Percentiles rank a stretch among this genome's conserved stretches.
Conservation (phyloP, 2,888 invertebrate species). For the Sclerodermus sp. region DNA sequence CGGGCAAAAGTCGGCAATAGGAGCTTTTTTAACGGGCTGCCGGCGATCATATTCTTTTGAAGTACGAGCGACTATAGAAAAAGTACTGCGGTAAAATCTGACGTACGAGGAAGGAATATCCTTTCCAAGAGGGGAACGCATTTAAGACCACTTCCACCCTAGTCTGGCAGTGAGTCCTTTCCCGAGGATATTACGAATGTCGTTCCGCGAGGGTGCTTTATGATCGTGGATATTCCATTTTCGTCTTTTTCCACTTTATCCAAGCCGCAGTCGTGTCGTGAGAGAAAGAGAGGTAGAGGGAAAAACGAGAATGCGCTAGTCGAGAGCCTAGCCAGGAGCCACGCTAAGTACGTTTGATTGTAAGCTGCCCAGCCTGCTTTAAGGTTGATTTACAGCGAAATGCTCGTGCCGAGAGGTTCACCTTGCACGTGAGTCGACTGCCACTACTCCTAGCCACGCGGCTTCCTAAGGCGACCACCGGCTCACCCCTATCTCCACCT, state of each 20-base stretch:
- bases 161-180: slow-evolving; percentile 9
- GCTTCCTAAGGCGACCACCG: no score
- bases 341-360: slow-evolving; percentile 55
- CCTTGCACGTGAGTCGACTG: slow-evolving; percentile 48
- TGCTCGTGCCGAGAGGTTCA: slow-evolving; percentile 23
- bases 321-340: slow-evolving; percentile 6
- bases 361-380: slow-evolving; percentile 49
- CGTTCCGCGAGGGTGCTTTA: slow-evolving; percentile 20
- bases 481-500: no score
- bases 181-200: slow-evolving; percentile 18
- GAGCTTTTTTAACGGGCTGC: neutral
- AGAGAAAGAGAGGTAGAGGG: slow-evolving; percentile 2
- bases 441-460: slow-evolving; percentile 14
- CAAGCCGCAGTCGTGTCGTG: slow-evolving; percentile 15
- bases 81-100: slow-evolving; percentile 8
- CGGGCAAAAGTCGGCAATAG: no score
- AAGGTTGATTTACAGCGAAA: slow-evolving; percentile 52
- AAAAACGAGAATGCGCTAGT: slow-evolving; percentile 3
- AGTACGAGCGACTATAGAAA: neutral
- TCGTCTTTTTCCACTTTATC: slow-evolving; percentile 35
- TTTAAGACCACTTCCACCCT: slow-evolving; percentile 18
- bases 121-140: slow-evolving; percentile 5
- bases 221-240: slow-evolving; percentile 40
- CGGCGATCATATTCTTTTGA: neutral
- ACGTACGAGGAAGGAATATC: slow-evolving; percentile 10